A percentile compares a stretch with the other conserved stretches of the same genome.
These are phyloP conservation scores for Noctilio leporinus DNA, from an alignment of 2,113 vertebrate species.

Conservation along the genomic window DNA sequence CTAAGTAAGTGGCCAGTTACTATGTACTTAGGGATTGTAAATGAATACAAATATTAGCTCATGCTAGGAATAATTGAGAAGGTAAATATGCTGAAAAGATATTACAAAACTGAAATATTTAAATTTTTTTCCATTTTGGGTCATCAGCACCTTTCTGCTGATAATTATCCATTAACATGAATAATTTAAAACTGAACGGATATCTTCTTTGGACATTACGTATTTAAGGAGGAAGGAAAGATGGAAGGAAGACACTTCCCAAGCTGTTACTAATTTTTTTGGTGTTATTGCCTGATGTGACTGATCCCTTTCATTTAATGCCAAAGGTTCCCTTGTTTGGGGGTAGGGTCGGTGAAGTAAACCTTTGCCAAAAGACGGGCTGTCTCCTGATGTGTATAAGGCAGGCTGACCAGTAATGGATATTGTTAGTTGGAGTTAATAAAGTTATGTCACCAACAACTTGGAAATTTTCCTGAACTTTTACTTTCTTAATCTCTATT, in stretches of 20 bases:
- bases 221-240: conserved; percentile 10
- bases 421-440: conserved; percentile 24
- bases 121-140: conserved; percentile 2
- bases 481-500: conserved; percentile 1
- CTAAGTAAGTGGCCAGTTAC: conserved; percentile 37
- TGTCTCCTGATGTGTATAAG: background rate
- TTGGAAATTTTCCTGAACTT: conserved; percentile 12
- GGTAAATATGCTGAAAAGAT: conserved; percentile 51
- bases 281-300: background rate
- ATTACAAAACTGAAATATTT: conserved; percentile 45
- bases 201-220: conserved; percentile 7
- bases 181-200: conserved; percentile 63
- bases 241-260: background rate
- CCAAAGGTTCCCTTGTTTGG: background rate
- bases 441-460: background rate
- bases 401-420: background rate
- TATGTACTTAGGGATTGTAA: conserved; percentile 47
- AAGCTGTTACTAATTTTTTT: conserved; percentile 2
- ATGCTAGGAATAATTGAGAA: conserved; percentile 56
- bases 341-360: background rate
- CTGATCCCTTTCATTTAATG: conserved; percentile 33
- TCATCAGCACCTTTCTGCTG: conserved; percentile 48
- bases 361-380: background rate
- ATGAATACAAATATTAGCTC: conserved; percentile 43
- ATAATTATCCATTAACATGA: conserved; percentile 61